Evolutionary conservation across 2,113 vertebrate species (phyloP).

Genomic region (Semnopithecus entellus): DNA sequence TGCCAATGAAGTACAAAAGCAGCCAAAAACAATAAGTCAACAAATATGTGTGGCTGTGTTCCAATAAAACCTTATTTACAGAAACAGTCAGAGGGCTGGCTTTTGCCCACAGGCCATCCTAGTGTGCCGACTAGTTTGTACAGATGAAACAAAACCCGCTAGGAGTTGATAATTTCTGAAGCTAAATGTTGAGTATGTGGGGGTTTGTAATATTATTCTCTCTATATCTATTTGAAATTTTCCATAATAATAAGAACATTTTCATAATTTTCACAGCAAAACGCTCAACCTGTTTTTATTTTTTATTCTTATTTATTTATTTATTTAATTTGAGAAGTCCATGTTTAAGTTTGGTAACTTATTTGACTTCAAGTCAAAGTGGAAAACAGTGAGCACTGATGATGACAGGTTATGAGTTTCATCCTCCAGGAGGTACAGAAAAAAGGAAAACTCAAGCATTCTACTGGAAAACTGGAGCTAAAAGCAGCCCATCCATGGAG

Average conservation of each 20-base stretch:
- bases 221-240: background rate
- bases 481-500: background rate
- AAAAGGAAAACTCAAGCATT: background rate
- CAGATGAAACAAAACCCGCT: background rate
- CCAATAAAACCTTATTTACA: slow-evolving; percentile 47
- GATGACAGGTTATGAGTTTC: background rate
- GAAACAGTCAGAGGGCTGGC: background rate
- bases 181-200: background rate
- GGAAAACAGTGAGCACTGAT: background rate
- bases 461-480: background rate
- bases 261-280: slow-evolving; percentile 2
- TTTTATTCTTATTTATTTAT: background rate
- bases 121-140: background rate
- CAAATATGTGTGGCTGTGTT: background rate
- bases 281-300: background rate
- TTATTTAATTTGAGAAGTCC: background rate
- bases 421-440: background rate
- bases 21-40: background rate
- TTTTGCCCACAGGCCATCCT: background rate
- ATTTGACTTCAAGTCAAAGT: slow-evolving; percentile 23
- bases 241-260: background rate
- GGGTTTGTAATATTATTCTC: background rate
- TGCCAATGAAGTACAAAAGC: background rate
- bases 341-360: slow-evolving; percentile 9
- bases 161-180: background rate